phyloP scores from a whole-genome alignment of 2,113 vertebrate species.

The human (Homo sapiens) region DNA sequence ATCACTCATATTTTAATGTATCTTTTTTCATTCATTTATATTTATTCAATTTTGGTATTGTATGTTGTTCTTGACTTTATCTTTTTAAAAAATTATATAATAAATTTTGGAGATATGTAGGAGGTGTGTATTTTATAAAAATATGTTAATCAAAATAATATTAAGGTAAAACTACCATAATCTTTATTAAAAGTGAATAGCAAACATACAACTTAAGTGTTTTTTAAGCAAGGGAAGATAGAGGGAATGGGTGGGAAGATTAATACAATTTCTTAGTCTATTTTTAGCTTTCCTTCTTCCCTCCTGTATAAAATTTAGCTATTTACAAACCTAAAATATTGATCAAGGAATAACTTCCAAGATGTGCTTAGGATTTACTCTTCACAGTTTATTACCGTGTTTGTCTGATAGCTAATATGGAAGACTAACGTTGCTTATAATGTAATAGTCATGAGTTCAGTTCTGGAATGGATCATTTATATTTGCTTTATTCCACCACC shows the following conservation, averaged over 20 bases:
- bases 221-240: neutral
- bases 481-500: neutral
- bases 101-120: neutral
- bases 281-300: neutral
- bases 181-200: neutral
- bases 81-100: neutral
- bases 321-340: neutral
- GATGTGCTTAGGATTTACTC: neutral
- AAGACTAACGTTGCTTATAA: neutral
- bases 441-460: neutral
- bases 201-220: neutral
- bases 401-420: neutral
- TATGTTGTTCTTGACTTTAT: neutral
- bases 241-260: neutral
- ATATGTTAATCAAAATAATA: neutral
- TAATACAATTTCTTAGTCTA: neutral
- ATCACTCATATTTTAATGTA: neutral
- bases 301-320: neutral
- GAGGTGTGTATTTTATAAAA: neutral
- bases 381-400: neutral
- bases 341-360: neutral
- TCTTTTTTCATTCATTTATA: neutral
- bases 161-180: neutral
- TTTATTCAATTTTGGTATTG: neutral
- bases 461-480: neutral